These are phyloP conservation scores for Agrochola lychnidis DNA, from an alignment of 2,888 invertebrate genomes.

Conservation along the genomic window DNA sequence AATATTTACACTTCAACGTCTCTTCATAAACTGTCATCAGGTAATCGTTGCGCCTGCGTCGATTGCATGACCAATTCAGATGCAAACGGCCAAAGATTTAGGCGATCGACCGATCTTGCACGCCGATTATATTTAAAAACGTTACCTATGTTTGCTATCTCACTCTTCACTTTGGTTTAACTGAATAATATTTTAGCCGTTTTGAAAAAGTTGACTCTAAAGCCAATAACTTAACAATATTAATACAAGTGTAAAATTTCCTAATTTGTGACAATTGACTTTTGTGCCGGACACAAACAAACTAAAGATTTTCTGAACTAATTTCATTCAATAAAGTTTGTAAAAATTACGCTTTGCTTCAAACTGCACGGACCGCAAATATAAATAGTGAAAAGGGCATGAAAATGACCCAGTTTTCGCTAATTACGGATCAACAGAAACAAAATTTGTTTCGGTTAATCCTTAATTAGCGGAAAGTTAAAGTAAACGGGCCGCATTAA, in stretches of 20 bases:
- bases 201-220: not conserved
- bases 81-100: slow-evolving; percentile 28
- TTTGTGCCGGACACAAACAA: slow-evolving; percentile 11
- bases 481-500: too few species aligned
- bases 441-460: slow-evolving; percentile 28
- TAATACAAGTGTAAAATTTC: slow-evolving; percentile 20
- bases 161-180: slow-evolving; percentile 8
- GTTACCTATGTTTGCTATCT: slow-evolving; percentile 10
- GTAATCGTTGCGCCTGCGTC: slow-evolving; percentile 9
- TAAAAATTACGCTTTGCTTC: slow-evolving; percentile 1
- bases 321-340: not conserved
- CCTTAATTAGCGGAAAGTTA: slow-evolving; percentile 3
- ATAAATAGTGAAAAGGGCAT: slow-evolving; percentile 4
- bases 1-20: slow-evolving; percentile 13
- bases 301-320: slow-evolving; percentile 1
- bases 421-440: slow-evolving; percentile 16
- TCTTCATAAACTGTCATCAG: slow-evolving; percentile 20
- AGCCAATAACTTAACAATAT: not conserved
- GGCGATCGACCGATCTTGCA: slow-evolving; percentile 47
- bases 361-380: not conserved
- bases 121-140: slow-evolving; percentile 18
- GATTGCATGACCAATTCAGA: slow-evolving; percentile 26
- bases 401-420: slow-evolving; percentile 4
- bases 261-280: slow-evolving; percentile 47
- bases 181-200: not conserved